A percentile compares a stretch with the other conserved stretches of the same genome.
Evolutionary conservation across 2,888 invertebrate species (phyloP).

Genomic region (Leucania comma): DNA sequence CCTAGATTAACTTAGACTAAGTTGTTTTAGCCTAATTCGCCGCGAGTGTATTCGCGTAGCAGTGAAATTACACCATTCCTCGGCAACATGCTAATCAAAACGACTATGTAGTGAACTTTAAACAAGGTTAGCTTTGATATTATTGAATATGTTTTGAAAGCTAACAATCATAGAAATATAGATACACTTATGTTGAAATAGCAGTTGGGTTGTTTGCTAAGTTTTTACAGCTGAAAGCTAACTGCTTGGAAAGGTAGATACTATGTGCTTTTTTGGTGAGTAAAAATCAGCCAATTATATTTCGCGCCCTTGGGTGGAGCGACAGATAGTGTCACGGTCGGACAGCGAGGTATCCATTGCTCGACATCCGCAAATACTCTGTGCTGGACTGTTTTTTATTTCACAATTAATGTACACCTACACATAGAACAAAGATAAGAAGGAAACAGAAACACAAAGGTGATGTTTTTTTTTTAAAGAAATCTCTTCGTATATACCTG

Average conservation of each 20-base stretch:
- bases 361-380: too few species aligned
- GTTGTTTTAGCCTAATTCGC: constrained; percentile 26
- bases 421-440: too few species aligned
- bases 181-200: background rate
- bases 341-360: too few species aligned
- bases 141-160: constrained; percentile 9
- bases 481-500: too few species aligned
- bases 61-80: constrained; percentile 11
- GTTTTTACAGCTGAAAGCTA: background rate
- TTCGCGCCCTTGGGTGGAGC: too few species aligned
- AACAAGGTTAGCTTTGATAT: background rate
- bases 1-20: constrained; percentile 5
- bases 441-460: too few species aligned
- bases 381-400: too few species aligned
- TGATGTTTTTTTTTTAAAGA: too few species aligned
- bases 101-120: constrained; percentile 4
- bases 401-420: too few species aligned
- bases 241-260: background rate
- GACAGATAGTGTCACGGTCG: too few species aligned
- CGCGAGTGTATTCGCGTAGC: background rate
- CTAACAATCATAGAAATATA: background rate
- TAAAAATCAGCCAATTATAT: too few species aligned
- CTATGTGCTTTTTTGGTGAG: too few species aligned
- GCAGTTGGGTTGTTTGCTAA: background rate
- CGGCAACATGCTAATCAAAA: constrained; percentile 20